These are phyloP conservation scores for Ganaspis brasiliensis DNA, from an alignment of 2,888 invertebrate genomes.

Conservation along the genomic window DNA sequence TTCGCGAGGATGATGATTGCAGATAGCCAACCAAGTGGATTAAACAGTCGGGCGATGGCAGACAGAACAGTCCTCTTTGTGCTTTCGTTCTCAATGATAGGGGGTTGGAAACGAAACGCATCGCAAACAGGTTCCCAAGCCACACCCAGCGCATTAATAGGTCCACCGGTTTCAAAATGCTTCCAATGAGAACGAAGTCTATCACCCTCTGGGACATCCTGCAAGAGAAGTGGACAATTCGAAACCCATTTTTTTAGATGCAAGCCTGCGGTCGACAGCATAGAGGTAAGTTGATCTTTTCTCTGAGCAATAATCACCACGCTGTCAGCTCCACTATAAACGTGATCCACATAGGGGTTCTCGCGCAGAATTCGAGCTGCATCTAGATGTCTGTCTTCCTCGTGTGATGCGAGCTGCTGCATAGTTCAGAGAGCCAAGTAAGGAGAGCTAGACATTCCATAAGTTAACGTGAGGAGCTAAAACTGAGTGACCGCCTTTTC, in stretches of 20 bases:
- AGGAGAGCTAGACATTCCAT: background rate
- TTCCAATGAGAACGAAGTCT: background rate
- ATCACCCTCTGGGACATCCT: background rate
- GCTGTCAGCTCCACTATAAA: no score
- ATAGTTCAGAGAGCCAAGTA: background rate
- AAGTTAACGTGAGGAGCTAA: background rate
- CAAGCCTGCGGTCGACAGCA: no score
- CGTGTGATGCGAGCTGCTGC: background rate
- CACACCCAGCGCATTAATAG: background rate
- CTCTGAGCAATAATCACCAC: background rate
- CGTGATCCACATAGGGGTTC: no score
- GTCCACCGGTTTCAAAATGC: background rate
- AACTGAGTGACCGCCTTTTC: background rate
- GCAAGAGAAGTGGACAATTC: no score
- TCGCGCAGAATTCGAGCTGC: no score
- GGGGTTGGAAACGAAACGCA: no score
- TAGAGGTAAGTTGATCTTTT: no score
- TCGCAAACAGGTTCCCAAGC: background rate
- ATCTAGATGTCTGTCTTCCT: background rate
- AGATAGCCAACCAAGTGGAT: constrained; percentile 1
- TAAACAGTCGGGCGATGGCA: background rate
- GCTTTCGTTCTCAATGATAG: no score
- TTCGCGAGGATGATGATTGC: background rate
- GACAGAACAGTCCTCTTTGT: background rate
- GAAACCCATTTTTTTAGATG: no score